These are phyloP conservation scores for Zosterops pallidus DNA, from an alignment of 2,113 vertebrate species.

Conservation along the genomic window DNA sequence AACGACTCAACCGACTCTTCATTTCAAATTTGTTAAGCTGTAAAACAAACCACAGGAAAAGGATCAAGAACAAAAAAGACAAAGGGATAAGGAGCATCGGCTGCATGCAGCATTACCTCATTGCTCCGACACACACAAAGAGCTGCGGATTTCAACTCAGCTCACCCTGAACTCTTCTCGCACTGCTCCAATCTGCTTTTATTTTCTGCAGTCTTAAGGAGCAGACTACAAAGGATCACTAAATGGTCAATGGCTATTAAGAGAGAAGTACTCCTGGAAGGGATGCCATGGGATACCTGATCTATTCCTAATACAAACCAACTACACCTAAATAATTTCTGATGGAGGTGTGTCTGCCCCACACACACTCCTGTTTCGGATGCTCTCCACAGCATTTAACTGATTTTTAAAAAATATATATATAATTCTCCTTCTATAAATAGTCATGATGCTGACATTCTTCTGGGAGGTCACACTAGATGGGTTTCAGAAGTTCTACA, in stretches of 20 bases:
- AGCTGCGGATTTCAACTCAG: background rate
- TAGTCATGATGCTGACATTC: background rate
- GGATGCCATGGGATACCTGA: background rate
- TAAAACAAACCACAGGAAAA: background rate
- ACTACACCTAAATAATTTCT: background rate
- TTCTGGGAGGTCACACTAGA: background rate
- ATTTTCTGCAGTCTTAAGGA: background rate
- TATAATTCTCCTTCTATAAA: background rate
- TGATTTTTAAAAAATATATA: background rate
- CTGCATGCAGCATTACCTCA: background rate
- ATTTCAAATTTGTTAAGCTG: conserved; percentile 76
- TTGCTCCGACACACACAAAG: background rate
- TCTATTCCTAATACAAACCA: background rate
- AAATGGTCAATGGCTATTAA: background rate
- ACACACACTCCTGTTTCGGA: background rate
- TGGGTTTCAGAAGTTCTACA: background rate
- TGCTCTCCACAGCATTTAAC: background rate
- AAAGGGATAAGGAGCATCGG: background rate
- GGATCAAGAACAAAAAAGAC: background rate
- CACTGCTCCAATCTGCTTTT: background rate
- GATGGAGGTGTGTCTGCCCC: background rate
- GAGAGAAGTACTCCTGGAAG: background rate
- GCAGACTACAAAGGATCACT: background rate
- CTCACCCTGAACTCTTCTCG: background rate
- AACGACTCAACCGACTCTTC: conserved; percentile 81